These are phyloP conservation scores for Orthonychiurus folsomi DNA, from an alignment of 2,888 invertebrate species.

Conservation along the genomic window DNA sequence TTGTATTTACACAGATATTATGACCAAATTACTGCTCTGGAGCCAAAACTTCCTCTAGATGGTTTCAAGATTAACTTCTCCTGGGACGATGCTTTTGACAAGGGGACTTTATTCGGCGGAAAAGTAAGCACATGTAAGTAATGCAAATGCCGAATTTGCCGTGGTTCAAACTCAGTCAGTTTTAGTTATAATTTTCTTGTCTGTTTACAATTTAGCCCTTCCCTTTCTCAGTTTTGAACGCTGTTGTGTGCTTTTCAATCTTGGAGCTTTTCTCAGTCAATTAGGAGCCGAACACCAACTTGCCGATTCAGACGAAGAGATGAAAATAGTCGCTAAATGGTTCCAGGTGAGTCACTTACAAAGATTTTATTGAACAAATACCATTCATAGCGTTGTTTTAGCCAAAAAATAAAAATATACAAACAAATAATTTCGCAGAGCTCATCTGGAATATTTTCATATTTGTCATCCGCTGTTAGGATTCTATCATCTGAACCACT, in stretches of 20 bases:
- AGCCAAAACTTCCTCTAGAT: constrained; percentile 42
- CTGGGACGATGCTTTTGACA: constrained; percentile 99
- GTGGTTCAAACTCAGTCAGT: not conserved
- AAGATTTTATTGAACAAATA: no score
- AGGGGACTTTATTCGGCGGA: constrained; percentile 84
- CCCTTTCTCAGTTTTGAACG: constrained; percentile 84
- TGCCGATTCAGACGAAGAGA: constrained; percentile 80
- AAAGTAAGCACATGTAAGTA: constrained; percentile 80
- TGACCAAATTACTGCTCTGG: not conserved
- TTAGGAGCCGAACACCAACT: constrained; percentile 72
- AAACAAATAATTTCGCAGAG: constrained; percentile 51
- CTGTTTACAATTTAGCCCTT: constrained; percentile 63
- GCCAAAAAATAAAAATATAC: not conserved
- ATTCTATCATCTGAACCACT: constrained; percentile 24
- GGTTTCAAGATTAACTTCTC: constrained; percentile 88
- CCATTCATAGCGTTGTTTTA: no score
- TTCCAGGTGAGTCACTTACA: constrained; percentile 58
- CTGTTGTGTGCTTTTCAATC: constrained; percentile 89
- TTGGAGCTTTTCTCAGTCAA: constrained; percentile 82
- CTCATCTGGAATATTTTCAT: constrained; percentile 74
- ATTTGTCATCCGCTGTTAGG: constrained; percentile 15
- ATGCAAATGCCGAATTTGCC: constrained; percentile 1
- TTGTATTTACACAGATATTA: not conserved
- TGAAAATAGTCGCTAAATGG: constrained; percentile 83
- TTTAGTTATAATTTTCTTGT: constrained; percentile 1